Evolutionary conservation across 2,888 invertebrate genomes (phyloP), one percentile per base, ranked within the genome.

Genomic region (Hirtodrosophila cameraria): DNA sequence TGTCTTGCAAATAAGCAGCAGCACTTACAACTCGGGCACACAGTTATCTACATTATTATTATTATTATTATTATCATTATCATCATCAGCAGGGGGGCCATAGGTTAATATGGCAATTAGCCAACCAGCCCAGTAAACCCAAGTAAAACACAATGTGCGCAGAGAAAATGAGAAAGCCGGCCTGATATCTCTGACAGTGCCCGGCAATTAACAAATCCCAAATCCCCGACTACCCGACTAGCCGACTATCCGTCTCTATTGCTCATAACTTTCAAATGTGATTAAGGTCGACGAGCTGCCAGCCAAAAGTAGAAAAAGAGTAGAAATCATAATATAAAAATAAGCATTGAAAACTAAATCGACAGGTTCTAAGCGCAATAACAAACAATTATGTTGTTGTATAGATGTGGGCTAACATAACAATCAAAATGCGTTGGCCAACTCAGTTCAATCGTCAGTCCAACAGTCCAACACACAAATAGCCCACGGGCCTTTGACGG

Each of bases 101-200:
- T 61, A 79, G 85, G 82, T 84, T 81, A 79, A 81, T 79, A 76
- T 64, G 85, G 82, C 79, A 79, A 79, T 79, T 81, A 86, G 76
- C 76, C 72, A 72, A 67, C 30, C 55, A 33, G 46, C 48, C 65
- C 57, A 52, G 42, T 60, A 45, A 33, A 25, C n/a, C 46, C 41
- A 6, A 28, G 11, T 9, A 38, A 42, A 31, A 6, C 25, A 15
- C 15, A 28, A 59, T 58, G 36, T 53, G 20, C 18, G 12, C 5
- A 42, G 49, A 39, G 57, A 59, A 68, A 74, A 43, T 63, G 57
- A 64, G 69, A 82, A 75, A 83, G 71, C 70, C 65, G 18, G 15
- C 54, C 18, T n/a, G 18, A n/a, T n/a, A n/a, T 27, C 27, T 20
- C 48, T 13, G 27, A 25, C 39, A 33, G 45, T 36, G 41, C 1